phyloP scores from a whole-genome alignment of 2,888 invertebrate genomes.

The Drosophila melanocephala region DNA sequence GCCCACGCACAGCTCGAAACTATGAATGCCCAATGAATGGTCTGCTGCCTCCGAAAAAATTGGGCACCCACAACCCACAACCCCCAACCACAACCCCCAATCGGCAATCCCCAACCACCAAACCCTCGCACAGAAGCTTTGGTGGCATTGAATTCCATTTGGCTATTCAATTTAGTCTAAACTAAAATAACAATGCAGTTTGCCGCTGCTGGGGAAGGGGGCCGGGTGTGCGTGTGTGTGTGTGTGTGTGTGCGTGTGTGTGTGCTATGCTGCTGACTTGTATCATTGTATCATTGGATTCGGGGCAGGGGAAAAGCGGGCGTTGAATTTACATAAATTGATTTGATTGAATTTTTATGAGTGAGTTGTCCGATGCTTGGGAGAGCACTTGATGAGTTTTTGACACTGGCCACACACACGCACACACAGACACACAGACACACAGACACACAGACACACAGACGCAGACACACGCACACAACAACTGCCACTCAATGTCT shows the following conservation, averaged over 20 bases:
- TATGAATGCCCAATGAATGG: slow-evolving; percentile 67
- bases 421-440: not conserved
- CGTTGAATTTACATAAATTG: slow-evolving; percentile 86
- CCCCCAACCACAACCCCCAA: not conserved
- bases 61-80: slow-evolving; percentile 7
- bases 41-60: slow-evolving; percentile 53
- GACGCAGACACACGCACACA: too few relatives aligned
- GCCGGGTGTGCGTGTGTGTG: not conserved
- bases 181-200: slow-evolving; percentile 73
- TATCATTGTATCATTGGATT: slow-evolving; percentile 27
- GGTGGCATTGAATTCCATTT: slow-evolving; percentile 34
- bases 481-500: slow-evolving; percentile 42
- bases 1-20: slow-evolving; percentile 45
- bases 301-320: slow-evolving; percentile 27
- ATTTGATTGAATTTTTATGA: slow-evolving; percentile 86
- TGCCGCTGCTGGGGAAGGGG: not conserved
- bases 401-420: slow-evolving; percentile 38
- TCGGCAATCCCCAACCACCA: not conserved
- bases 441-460: not conserved
- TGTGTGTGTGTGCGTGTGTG: not conserved
- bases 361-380: slow-evolving; percentile 35
- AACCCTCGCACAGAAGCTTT: not conserved
- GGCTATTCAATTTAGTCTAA: slow-evolving; percentile 71
- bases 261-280: slow-evolving; percentile 18
- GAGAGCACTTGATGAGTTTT: slow-evolving; percentile 61